Base-by-base conservation (phyloP, 1,140 invertebrate species). In the Heliconius melpomene region DNA sequence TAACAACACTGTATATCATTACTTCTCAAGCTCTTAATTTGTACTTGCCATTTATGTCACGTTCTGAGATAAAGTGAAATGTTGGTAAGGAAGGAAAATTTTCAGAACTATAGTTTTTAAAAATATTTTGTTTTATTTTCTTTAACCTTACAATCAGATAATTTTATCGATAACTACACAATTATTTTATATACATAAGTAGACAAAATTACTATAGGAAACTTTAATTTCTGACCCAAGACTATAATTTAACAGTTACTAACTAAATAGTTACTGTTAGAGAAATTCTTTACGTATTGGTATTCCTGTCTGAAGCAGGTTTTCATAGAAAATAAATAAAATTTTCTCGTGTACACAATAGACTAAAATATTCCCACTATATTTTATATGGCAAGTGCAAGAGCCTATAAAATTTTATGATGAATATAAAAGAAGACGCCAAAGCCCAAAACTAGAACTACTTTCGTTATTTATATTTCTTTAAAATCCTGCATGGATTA, bases 391-490 rank as follows among this genome's bases (percentile, higher is more conserved):
- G 20, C 36, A 76, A 76, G 74, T 66, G 36, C 57, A 66, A 76
- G 74, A 54, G 23, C 74, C 32, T 66, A 76, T 76, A 76, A 76
- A 76, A 32, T 66, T 76, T 76, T 76, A 76, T 76, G 74, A 18
- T 16, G 23, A 60, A 36, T 36, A 60, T 76, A 76, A 76, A 76
- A 26, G 74, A 66, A 60, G 54, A 36, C 57, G 29, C 74, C 57
- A 66, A n/a, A 76, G 23, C 20, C 38, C 36, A 32, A 75, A 66
- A 66, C 26, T 66, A 5, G 23, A 66, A 29, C 60, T 66, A 66
- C 23, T 16, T 66, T 29, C 26, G 60, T 29, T 26, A 26, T 66
- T 16, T 66, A 29, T 13, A 29, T 13, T 3, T n/a, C 29, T 57
- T 52, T 20, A 0, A 52, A 23, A 3, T 57, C 7, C n/a, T 9